A percentile compares a stretch with the other conserved stretches of the same genome.
These are phyloP conservation scores for Gambusia holbrooki DNA, from an alignment of 2,113 vertebrate genomes.

Conservation along the genomic window DNA sequence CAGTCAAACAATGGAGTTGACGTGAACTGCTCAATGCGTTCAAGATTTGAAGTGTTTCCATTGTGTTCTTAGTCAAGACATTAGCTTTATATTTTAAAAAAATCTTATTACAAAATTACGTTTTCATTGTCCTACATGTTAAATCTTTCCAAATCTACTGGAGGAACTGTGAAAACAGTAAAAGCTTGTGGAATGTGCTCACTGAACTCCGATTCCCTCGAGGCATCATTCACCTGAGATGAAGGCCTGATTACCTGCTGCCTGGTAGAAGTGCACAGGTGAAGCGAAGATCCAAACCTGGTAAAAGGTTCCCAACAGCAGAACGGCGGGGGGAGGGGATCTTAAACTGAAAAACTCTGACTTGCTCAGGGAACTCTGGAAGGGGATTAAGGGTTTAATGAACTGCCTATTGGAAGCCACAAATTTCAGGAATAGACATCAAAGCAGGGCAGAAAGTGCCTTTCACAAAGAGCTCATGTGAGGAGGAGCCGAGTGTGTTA, in stretches of 20 bases:
- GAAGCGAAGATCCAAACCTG: conserved; percentile 27
- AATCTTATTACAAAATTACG: not conserved
- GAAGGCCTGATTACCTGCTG: conserved; percentile 30
- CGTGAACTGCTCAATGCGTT: too few relatives aligned
- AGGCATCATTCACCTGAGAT: conserved; percentile 42
- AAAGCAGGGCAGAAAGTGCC: conserved; percentile 31
- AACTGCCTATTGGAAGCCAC: conserved; percentile 61
- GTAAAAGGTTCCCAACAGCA: conserved; percentile 9
- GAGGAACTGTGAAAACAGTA: conserved; percentile 1
- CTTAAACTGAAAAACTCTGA: conserved; percentile 48
- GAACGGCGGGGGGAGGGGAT: not conserved
- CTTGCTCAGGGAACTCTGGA: conserved; percentile 53
- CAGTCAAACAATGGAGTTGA: too few relatives aligned
- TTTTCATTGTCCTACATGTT: too few relatives aligned
- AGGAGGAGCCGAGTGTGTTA: conserved; percentile 14
- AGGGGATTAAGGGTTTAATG: conserved; percentile 72
- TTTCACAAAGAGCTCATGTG: conserved; percentile 68
- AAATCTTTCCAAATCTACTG: not conserved
- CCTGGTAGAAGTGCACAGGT: conserved; percentile 8
- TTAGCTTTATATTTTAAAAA: not conserved
- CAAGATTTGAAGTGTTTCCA: too few relatives aligned
- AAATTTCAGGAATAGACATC: conserved; percentile 45
- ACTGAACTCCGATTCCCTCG: conserved; percentile 46
- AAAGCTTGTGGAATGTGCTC: conserved; percentile 34
- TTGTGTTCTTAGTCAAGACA: too few relatives aligned